Conservation (phyloP, 2,888 invertebrate species). For the Nipponacmea schrenckii region DNA sequence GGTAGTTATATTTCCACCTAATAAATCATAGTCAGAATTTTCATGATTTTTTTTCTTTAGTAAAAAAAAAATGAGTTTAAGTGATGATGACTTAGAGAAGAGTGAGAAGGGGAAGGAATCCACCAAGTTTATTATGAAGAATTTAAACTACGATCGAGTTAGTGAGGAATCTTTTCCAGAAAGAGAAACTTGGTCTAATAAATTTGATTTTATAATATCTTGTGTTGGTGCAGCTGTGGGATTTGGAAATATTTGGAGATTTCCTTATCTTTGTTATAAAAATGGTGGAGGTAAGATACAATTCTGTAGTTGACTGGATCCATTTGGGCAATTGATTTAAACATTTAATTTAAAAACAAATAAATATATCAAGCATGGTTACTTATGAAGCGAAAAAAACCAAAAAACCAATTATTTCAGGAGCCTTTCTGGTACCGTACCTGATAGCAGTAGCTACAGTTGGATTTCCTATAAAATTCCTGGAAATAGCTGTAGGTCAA, state of each 20-base stretch:
- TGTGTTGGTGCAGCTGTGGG: neutral
- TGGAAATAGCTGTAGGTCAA: slow-evolving; percentile 22
- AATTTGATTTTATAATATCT: neutral
- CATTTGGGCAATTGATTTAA: too few relatives aligned
- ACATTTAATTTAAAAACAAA: too few relatives aligned
- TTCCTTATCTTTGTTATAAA: neutral
- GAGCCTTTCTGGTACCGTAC: slow-evolving; percentile 23
- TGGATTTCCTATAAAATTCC: slow-evolving; percentile 39
- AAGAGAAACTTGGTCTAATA: neutral
- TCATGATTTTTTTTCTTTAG: too few relatives aligned
- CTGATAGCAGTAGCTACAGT: slow-evolving; percentile 18
- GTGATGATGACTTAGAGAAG: neutral
- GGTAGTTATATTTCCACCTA: too few relatives aligned
- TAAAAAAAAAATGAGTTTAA: too few relatives aligned
- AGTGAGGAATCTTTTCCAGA: neutral
- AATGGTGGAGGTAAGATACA: neutral
- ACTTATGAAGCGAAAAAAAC: too few relatives aligned
- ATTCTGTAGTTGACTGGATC: too few relatives aligned
- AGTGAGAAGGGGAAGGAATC: neutral
- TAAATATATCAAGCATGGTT: too few relatives aligned
- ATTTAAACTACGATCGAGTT: neutral
- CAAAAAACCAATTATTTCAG: slow-evolving; percentile 13
- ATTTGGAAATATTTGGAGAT: neutral
- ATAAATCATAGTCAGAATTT: too few relatives aligned
- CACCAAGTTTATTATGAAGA: neutral